These are phyloP conservation scores for Dastarcus helophoroides DNA, from an alignment of 2,888 invertebrate species.

Conservation along the genomic window DNA sequence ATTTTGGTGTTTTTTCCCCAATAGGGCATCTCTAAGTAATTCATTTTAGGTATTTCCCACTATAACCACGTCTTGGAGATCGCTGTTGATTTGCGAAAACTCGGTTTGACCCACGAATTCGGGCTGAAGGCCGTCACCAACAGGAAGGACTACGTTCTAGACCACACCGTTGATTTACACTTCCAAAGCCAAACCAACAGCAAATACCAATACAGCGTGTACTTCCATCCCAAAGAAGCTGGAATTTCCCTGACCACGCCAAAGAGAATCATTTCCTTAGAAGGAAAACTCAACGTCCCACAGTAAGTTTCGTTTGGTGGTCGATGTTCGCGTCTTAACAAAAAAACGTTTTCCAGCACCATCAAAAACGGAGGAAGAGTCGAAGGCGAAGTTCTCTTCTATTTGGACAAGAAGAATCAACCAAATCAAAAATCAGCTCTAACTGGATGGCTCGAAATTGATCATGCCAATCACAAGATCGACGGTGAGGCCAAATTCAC, in stretches of 20 bases:
- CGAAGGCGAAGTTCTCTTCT: slow-evolving; percentile 51
- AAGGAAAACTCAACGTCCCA: slow-evolving; percentile 33
- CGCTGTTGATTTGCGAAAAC: slow-evolving; percentile 58
- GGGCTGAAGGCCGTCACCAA: slow-evolving; percentile 56
- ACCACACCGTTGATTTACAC: slow-evolving; percentile 61
- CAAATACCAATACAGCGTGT: slow-evolving; percentile 60
- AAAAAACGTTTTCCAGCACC: slow-evolving; percentile 11
- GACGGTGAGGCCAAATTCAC: slow-evolving; percentile 50
- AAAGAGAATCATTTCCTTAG: slow-evolving; percentile 52
- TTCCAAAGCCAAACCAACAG: slow-evolving; percentile 55
- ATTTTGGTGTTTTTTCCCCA: too few species aligned
- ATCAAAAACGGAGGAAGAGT: slow-evolving; percentile 42
- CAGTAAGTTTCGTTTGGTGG: slow-evolving; percentile 14
- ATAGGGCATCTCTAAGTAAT: too few species aligned
- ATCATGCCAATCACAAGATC: slow-evolving; percentile 39
- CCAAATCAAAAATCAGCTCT: slow-evolving; percentile 57
- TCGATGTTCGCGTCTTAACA: too few species aligned
- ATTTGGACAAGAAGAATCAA: slow-evolving; percentile 58
- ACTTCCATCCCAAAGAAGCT: slow-evolving; percentile 50
- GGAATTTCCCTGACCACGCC: slow-evolving; percentile 57
- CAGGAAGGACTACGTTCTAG: slow-evolving; percentile 45
- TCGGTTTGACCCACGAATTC: slow-evolving; percentile 64
- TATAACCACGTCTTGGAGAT: slow-evolving; percentile 52
- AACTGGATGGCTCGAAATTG: slow-evolving; percentile 42
- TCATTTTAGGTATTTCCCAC: slow-evolving; percentile 39